Evolutionary conservation across 1,140 invertebrate species (phyloP).

Genomic region (Scylla paramamosain): DNA sequence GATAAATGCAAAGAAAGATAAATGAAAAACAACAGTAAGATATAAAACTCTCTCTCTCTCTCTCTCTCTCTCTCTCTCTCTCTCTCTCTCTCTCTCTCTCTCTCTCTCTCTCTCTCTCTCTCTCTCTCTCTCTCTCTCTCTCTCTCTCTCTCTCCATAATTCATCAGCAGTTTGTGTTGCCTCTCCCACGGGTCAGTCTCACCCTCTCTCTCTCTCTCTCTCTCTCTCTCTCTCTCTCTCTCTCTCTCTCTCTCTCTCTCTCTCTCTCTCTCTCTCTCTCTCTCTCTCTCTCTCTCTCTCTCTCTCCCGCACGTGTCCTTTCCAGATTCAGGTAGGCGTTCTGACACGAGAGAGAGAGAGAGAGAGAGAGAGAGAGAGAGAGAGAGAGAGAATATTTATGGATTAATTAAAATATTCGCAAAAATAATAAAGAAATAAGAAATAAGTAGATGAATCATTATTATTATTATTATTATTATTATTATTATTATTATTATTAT

Average conservation of each 20-base stretch:
- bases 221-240: constrained; percentile 29
- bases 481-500: too few species aligned
- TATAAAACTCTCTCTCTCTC: neutral
- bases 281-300: constrained; percentile 9
- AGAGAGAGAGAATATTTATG: neutral
- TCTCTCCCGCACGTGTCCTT: too few species aligned
- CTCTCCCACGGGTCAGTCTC: neutral
- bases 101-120: constrained; percentile 25
- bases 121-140: neutral
- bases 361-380: neutral
- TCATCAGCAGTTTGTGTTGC: neutral
- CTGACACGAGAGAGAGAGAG: neutral
- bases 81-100: constrained; percentile 25
- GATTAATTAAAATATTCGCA: too few species aligned
- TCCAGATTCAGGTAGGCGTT: neutral
- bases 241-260: constrained; percentile 33
- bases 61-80: constrained; percentile 21
- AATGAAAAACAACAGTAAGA: too few species aligned
- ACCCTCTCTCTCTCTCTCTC: neutral
- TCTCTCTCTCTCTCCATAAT: neutral
- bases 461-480: too few species aligned
- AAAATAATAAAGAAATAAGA: neutral
- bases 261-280: neutral
- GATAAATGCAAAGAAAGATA: too few species aligned
- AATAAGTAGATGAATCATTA: neutral